These are phyloP conservation scores for Chelonoidis abingdonii DNA, from an alignment of 2,113 vertebrate genomes.

Conservation along the genomic window DNA sequence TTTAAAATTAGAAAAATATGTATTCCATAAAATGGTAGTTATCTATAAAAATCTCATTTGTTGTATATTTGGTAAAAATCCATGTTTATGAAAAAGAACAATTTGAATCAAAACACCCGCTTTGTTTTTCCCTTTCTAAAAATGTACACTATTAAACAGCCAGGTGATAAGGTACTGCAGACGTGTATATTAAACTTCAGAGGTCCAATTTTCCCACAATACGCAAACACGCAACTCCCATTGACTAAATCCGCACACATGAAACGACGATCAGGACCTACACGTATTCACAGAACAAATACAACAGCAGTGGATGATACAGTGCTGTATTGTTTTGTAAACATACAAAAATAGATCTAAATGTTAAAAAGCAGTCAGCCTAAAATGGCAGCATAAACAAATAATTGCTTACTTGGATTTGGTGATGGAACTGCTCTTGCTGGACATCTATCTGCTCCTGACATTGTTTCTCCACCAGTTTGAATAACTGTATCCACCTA, in stretches of 20 bases:
- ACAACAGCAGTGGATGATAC: background rate
- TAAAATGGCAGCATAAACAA: background rate
- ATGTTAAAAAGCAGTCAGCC: background rate
- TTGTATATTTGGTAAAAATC: fast-evolving
- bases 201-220: background rate
- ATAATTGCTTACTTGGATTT: slow-evolving; percentile 87
- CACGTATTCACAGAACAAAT: background rate
- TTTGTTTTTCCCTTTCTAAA: background rate
- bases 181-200: background rate
- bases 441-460: slow-evolving; percentile 93
- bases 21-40: background rate
- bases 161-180: background rate
- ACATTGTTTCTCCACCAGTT: slow-evolving; percentile 92
- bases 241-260: background rate
- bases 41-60: background rate
- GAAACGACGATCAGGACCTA: background rate
- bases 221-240: background rate
- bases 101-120: background rate
- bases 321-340: background rate
- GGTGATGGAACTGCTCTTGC: slow-evolving; percentile 93
- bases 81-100: background rate
- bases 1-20: background rate
- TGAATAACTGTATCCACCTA: slow-evolving; percentile 92
- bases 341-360: background rate
- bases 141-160: background rate